A percentile compares a stretch with the other conserved stretches of the same genome.
These are phyloP conservation scores for Xanthorhoe designata DNA, from an alignment of 2,888 invertebrate species.

Conservation along the genomic window DNA sequence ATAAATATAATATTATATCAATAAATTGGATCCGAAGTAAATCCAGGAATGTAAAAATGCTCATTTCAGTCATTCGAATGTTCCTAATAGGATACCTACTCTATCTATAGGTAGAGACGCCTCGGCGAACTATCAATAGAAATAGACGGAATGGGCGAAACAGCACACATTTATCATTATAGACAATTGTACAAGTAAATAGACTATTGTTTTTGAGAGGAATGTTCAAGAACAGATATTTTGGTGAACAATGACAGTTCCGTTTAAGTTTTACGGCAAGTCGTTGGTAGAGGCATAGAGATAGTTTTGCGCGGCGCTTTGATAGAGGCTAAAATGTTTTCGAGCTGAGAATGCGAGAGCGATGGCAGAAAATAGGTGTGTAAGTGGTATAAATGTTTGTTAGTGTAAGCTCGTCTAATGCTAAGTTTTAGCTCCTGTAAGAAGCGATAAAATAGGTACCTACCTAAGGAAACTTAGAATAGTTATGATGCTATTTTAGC, in stretches of 20 bases:
- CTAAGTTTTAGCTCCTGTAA: too few relatives aligned
- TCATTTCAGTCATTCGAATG: slow-evolving; percentile 2
- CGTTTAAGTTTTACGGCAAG: slow-evolving; percentile 66
- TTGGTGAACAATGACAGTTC: slow-evolving; percentile 48
- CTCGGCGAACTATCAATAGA: slow-evolving; percentile 26
- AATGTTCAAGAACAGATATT: slow-evolving; percentile 44
- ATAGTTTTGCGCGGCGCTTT: slow-evolving; percentile 6
- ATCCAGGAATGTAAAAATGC: background rate
- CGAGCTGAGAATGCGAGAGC: background rate
- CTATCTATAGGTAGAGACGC: slow-evolving; percentile 1
- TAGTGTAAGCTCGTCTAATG: too few relatives aligned
- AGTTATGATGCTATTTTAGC: too few relatives aligned
- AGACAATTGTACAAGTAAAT: slow-evolving; percentile 47
- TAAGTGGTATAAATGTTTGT: too few relatives aligned
- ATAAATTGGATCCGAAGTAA: background rate
- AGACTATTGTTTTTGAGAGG: slow-evolving; percentile 60
- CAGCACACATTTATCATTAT: slow-evolving; percentile 42
- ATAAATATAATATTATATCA: background rate
- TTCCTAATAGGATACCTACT: slow-evolving; percentile 4
- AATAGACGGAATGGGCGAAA: slow-evolving; percentile 27
- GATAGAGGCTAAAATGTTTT: slow-evolving; percentile 2
- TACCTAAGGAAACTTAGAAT: too few relatives aligned
- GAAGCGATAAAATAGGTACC: too few relatives aligned
- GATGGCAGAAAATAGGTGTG: too few relatives aligned
- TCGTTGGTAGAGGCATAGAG: slow-evolving; percentile 50